Evolutionary conservation across 2,113 vertebrate species (phyloP).

Genomic region (Coregonus clupeaformis): DNA sequence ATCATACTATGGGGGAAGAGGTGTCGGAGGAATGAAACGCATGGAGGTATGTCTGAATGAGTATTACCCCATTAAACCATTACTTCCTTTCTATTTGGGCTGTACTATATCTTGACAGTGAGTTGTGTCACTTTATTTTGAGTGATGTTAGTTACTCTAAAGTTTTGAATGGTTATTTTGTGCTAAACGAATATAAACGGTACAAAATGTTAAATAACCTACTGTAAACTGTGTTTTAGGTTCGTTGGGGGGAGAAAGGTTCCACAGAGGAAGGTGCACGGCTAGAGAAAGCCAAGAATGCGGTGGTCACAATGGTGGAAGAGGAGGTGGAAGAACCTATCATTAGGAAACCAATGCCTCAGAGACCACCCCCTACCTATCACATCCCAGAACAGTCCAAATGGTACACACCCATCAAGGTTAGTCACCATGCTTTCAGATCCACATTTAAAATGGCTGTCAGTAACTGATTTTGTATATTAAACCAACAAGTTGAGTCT

Average conservation of each 20-base stretch:
- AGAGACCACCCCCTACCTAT: constrained; percentile 75
- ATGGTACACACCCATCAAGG: constrained; percentile 98
- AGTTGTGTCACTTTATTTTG: not conserved
- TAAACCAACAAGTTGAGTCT: not conserved
- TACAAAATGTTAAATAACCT: not conserved
- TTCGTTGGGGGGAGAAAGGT: constrained; percentile 88
- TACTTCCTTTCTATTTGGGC: no score
- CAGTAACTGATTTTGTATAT: no score
- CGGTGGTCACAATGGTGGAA: constrained; percentile 78
- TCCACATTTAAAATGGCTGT: no score
- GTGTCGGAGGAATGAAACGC: constrained; percentile 93
- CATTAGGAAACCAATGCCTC: constrained; percentile 65
- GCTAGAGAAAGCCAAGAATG: constrained; percentile 88
- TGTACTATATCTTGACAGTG: not conserved
- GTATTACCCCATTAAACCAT: not conserved
- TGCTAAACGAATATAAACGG: no score
- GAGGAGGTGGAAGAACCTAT: constrained; percentile 80
- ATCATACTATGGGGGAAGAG: constrained; percentile 95
- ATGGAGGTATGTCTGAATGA: constrained; percentile 84
- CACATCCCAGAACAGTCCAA: constrained; percentile 74
- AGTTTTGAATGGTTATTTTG: not conserved
- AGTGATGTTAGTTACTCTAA: not conserved
- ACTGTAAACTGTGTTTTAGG: constrained; percentile 60
- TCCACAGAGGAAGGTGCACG: constrained; percentile 89
- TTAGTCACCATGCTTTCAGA: constrained; percentile 40